phyloP scores from a whole-genome alignment of 2,113 vertebrate species.

The Peromyscus californicus region DNA sequence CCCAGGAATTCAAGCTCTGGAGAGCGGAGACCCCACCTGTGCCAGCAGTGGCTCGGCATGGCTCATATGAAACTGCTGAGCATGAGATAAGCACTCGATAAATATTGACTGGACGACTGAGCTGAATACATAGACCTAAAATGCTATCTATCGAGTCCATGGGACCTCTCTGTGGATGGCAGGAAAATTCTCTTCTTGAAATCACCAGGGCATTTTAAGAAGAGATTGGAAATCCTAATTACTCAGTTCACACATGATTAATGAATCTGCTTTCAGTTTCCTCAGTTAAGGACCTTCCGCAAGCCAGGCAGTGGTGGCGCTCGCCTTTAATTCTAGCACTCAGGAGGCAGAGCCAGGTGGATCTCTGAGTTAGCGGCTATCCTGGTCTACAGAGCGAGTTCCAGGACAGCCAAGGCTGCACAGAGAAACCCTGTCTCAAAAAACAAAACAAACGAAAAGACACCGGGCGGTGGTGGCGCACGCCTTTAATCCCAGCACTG shows the following conservation, averaged over 20 bases:
- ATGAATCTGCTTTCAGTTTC: constrained; percentile 33
- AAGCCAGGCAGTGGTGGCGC: neutral
- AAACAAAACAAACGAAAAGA: neutral
- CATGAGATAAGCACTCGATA: neutral
- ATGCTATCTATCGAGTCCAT: neutral
- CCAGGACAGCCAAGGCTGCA: neutral
- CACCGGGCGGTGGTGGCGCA: too few species aligned
- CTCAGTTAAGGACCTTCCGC: constrained; percentile 31
- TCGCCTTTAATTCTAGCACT: neutral
- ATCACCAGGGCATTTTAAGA: constrained; percentile 48
- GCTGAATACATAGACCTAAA: neutral
- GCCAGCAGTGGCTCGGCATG: neutral
- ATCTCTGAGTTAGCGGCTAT: neutral
- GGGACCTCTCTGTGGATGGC: neutral
- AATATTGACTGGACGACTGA: neutral
- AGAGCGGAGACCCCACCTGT: neutral
- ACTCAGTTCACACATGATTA: neutral
- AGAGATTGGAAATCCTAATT: constrained; percentile 33
- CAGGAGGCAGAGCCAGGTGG: neutral
- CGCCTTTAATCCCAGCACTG: too few species aligned
- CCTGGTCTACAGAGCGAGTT: neutral
- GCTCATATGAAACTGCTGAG: neutral
- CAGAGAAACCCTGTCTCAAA: neutral
- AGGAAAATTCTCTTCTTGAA: constrained; percentile 9
- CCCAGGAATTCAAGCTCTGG: neutral